Evolutionary conservation across 2,888 invertebrate genomes (phyloP), one percentile per base, ranked within the genome.

Genomic region (Ethmia dodecea): DNA sequence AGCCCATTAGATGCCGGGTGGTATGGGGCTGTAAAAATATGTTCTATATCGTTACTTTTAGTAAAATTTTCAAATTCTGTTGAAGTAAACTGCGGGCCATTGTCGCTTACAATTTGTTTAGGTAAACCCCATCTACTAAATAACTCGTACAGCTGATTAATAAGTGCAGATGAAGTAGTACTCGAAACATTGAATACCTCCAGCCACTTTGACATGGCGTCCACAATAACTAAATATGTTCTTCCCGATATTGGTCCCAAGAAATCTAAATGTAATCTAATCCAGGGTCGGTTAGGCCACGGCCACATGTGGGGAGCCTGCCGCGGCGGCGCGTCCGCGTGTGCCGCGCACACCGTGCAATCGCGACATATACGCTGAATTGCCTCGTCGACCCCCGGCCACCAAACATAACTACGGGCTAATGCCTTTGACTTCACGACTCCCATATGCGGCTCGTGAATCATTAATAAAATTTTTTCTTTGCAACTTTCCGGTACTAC

Each of bases 151-250:
- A 33, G 16, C 18, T 13, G 18, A 2, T 9, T 10, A n/a, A 34
- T 34, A 3, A n/a, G 2, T 10, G n/a, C 3, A 1, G 16, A 10
- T 1, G 47, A 39, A 5, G 41, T 26, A 2, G 43, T 45, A 6
- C 35, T 34, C n/a, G 14, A 2, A 18, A 45, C 37, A 13, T 22
- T 22, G 9, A 39, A 32, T 4, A 36, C 38, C 32, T 47, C 45
- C 9, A 43, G 16, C 49, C 52, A 43, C 24, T 52, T 47, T 1
- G 47, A 36, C 2, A 20, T 28, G 0, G 45, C 30, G 18, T 47
- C 20, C 6, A 47, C 10, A 3, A 10, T 15, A n/a, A 28, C n/a
- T 4, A 28, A 11, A 10, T 14, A 28, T 4, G 14, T 28, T 3
- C 49, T 32, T 4, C 50, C 25, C n/a, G n/a, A n/a, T n/a, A n/a